These are phyloP conservation scores for Perca fluviatilis DNA, from an alignment of 2,113 vertebrate genomes.

Conservation along the genomic window DNA sequence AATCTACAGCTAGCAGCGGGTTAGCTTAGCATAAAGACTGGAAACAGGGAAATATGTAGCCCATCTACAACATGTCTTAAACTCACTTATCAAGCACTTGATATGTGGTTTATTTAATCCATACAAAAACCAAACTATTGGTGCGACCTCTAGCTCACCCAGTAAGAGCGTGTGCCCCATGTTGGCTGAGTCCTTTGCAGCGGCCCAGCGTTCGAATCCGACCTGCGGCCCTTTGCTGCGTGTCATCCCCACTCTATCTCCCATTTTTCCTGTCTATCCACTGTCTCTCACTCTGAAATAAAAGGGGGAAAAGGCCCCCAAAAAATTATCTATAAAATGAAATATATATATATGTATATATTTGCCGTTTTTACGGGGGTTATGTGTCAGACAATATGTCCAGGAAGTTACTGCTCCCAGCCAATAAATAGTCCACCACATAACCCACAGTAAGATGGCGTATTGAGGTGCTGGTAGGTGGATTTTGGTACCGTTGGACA, in stretches of 20 bases:
- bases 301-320: too few relatives aligned
- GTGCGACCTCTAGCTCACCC: too few relatives aligned
- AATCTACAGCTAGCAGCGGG: background rate
- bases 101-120: background rate
- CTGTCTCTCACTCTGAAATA: too few relatives aligned
- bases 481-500: background rate
- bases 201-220: too few relatives aligned
- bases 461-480: background rate
- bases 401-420: background rate
- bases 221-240: too few relatives aligned
- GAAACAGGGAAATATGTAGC: background rate
- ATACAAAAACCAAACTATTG: background rate
- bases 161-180: too few relatives aligned
- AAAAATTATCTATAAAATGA: too few relatives aligned
- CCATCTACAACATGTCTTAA: background rate
- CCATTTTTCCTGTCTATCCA: too few relatives aligned
- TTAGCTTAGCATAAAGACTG: conserved; percentile 12
- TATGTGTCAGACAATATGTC: background rate
- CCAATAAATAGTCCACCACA: background rate
- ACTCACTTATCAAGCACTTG: background rate
- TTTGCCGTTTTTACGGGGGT: background rate
- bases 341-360: too few relatives aligned
- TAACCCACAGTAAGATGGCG: background rate
- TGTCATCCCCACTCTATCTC: too few relatives aligned
- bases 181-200: too few relatives aligned